A percentile compares a stretch with the other conserved stretches of the same genome.
These are phyloP conservation scores for Amiota communis DNA, from an alignment of 2,888 invertebrate genomes.

Conservation along the genomic window DNA sequence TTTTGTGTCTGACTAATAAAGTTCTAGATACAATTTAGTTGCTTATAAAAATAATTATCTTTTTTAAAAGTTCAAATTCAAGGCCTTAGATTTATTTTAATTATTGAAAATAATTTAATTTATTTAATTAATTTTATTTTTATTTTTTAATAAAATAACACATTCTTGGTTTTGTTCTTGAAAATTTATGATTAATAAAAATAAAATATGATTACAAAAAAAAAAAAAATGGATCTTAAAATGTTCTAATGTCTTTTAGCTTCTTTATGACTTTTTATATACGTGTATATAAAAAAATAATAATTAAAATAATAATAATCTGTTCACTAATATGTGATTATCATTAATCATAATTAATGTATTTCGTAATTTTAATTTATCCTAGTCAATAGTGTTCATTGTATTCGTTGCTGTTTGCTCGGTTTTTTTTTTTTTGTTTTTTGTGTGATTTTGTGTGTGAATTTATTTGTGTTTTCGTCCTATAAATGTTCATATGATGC, in stretches of 20 bases:
- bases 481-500: constrained; percentile 26
- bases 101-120: no score
- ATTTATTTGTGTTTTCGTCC: constrained; percentile 36
- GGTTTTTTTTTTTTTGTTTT: constrained; percentile 28
- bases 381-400: background rate
- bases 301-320: constrained; percentile 25
- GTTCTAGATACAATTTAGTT: background rate
- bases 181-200: no score
- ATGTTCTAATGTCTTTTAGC: constrained; percentile 66
- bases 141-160: constrained; percentile 42
- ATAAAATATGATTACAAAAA: background rate
- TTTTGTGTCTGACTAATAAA: no score
- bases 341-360: background rate
- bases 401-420: background rate
- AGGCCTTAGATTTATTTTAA: constrained; percentile 15
- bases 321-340: background rate
- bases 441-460: constrained; percentile 29
- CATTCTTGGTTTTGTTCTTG: constrained; percentile 51
- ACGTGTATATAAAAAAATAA: background rate
- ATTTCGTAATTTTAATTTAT: constrained; percentile 16
- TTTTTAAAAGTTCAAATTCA: background rate
- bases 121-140: background rate
- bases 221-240: constrained; percentile 51
- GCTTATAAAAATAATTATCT: constrained; percentile 23
- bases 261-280: constrained; percentile 43